phyloP scores from a whole-genome alignment of 2,113 vertebrate genomes.

The Oncorhynchus nerka region DNA sequence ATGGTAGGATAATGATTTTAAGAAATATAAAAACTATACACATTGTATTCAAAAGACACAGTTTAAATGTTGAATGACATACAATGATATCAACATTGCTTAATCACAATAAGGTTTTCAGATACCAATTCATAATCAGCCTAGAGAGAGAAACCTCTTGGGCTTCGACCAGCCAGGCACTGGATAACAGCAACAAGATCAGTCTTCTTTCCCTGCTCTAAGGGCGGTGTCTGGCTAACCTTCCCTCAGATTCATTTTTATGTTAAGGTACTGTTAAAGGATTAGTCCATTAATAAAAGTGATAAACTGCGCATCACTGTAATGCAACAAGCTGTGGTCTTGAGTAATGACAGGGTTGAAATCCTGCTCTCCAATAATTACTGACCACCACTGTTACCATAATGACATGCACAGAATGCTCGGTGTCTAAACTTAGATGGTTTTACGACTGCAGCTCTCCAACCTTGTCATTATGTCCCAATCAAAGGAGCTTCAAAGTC shows the following conservation, averaged over 20 bases:
- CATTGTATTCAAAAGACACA: neutral
- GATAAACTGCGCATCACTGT: neutral
- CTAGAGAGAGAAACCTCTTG: neutral
- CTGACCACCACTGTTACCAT: neutral
- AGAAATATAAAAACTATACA: neutral
- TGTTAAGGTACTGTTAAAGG: neutral
- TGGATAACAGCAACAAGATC: constrained; percentile 4
- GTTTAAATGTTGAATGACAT: neutral
- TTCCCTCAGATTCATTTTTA: neutral
- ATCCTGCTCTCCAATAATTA: neutral
- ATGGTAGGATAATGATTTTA: neutral
- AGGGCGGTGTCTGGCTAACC: neutral
- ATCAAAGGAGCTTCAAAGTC: neutral
- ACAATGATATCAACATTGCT: neutral
- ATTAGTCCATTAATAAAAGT: neutral
- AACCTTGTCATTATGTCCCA: neutral
- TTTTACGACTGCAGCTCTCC: neutral
- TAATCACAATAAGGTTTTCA: neutral
- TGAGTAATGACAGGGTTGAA: neutral
- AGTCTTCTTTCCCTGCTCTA: neutral
- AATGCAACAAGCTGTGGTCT: neutral
- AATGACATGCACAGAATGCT: neutral
- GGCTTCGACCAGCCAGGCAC: neutral
- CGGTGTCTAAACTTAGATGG: neutral
- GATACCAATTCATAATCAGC: neutral